Evolutionary conservation across 1,140 invertebrate genomes (phyloP).

Genomic region (Heliconius eleuchia): DNA sequence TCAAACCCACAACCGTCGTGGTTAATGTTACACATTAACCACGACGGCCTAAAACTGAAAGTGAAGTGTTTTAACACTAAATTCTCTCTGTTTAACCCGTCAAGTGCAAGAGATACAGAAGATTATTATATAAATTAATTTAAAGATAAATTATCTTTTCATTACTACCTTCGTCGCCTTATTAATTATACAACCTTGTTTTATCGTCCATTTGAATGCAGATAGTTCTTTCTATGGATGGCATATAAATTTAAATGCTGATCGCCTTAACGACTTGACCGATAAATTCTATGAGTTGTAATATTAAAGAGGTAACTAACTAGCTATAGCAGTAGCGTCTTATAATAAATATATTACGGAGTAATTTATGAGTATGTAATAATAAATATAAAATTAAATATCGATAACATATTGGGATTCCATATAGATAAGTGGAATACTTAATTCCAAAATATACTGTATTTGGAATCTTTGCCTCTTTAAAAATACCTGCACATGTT

Average conservation of each 20-base stretch:
- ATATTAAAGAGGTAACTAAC: background rate
- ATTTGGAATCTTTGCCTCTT: background rate
- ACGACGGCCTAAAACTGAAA: background rate
- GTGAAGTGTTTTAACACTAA: background rate
- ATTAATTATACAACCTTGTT: constrained; percentile 14
- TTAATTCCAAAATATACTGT: background rate
- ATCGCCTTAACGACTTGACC: constrained; percentile 10
- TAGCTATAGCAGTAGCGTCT: background rate
- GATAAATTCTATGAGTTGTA: background rate
- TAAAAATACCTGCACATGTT: background rate
- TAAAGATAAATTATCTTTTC: background rate
- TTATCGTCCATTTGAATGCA: constrained; percentile 11
- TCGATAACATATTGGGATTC: background rate
- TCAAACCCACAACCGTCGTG: too few species aligned
- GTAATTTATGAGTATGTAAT: background rate
- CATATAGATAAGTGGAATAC: background rate
- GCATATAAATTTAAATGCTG: background rate
- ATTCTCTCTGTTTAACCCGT: background rate
- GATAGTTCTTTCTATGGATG: background rate
- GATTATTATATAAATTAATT: constrained; percentile 1
- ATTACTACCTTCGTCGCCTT: background rate
- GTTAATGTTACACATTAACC: accelerated
- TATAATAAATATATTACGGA: background rate
- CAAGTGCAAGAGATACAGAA: background rate
- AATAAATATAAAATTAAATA: background rate